Base-by-base conservation (phyloP, 2,113 vertebrate species). In the Rhynchomys soricoides region DNA sequence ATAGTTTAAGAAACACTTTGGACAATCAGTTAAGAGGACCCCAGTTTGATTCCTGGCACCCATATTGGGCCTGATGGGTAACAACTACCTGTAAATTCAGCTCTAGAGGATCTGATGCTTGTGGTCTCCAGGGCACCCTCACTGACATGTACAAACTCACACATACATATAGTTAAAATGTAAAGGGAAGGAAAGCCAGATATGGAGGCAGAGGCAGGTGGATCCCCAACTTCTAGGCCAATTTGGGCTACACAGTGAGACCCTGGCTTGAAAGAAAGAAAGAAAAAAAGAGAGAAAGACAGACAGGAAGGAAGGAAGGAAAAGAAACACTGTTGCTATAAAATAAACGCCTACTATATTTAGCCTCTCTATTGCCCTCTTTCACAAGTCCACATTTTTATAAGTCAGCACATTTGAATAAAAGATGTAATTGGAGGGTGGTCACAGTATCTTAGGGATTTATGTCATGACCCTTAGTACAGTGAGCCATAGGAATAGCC, bases 391-490 rank as follows among this genome's bases (percentile, higher is more conserved):
- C 52, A 52, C 12, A 71, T 87, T 55, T 71, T 87, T 89, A 57
- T 75, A 89, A 77, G 55, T 66, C 82, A 96, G 48, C 43, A 85
- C 19, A 90, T 88, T 94, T 89, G 64, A 77, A 85, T 93, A 70
- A 97, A 74, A 95, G 64, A 74, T 75, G 17, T 78, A 50, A 89
- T 62, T 66, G 17, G 43, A 48, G 62, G 62, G 43, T 48, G 17
- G 62, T 86, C 45, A 68, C 2, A 45, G 62, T 82, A 40, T 95
- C 62, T 83, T 89, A 37, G 55, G 86, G 85, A 31, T 95, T 95
- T 90, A 68, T 93, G 0, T 94, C 86, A 74, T 85, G 24, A 86
- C 70, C 24, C 34, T 91, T 86, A 91, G 50, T 91, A 95, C 17
- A 73, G 21, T 89, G 87, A 93, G 75, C 43, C 71, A 0, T 68